A percentile compares a stretch with the other conserved stretches of the same genome.
These are phyloP conservation scores for Cecidostiba fungosa DNA, from an alignment of 2,888 invertebrate species.

Conservation along the genomic window DNA sequence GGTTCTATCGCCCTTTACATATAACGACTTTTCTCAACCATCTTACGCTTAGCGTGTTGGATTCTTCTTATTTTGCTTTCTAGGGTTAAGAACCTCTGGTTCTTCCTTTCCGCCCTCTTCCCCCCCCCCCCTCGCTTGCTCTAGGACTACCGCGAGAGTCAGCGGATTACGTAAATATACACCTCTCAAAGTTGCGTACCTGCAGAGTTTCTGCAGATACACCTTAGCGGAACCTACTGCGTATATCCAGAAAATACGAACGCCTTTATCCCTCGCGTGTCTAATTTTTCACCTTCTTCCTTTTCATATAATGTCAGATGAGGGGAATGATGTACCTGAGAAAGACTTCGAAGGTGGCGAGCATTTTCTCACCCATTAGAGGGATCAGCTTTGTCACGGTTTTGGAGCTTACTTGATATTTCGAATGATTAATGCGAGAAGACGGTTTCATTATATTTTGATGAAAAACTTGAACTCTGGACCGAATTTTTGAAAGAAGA, in stretches of 20 bases:
- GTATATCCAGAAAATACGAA: constrained; percentile 35
- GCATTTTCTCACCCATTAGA: constrained; percentile 52
- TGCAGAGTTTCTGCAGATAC: constrained; percentile 25
- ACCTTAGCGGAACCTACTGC: neutral
- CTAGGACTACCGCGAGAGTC: constrained; percentile 33
- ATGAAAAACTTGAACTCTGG: constrained; percentile 16
- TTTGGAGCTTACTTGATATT: constrained; percentile 42
- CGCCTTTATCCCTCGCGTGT: constrained; percentile 49
- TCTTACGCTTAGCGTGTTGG: constrained; percentile 68
- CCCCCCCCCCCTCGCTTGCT: neutral
- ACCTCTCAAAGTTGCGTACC: constrained; percentile 39
- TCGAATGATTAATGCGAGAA: constrained; percentile 50
- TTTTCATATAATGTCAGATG: constrained; percentile 29
- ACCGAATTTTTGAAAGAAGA: neutral
- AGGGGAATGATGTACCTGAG: constrained; percentile 36
- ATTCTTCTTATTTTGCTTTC: constrained; percentile 74
- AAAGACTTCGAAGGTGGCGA: constrained; percentile 48
- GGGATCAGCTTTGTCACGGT: constrained; percentile 19
- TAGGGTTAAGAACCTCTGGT: constrained; percentile 74
- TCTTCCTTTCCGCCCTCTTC: constrained; percentile 22
- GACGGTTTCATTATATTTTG: constrained; percentile 32
- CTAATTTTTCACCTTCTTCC: constrained; percentile 48
- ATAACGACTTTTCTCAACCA: constrained; percentile 76
- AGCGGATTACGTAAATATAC: constrained; percentile 16
- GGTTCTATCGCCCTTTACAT: neutral